phyloP scores from a whole-genome alignment of 2,797 vertebrate genomes.

The Urophycis tenuis region DNA sequence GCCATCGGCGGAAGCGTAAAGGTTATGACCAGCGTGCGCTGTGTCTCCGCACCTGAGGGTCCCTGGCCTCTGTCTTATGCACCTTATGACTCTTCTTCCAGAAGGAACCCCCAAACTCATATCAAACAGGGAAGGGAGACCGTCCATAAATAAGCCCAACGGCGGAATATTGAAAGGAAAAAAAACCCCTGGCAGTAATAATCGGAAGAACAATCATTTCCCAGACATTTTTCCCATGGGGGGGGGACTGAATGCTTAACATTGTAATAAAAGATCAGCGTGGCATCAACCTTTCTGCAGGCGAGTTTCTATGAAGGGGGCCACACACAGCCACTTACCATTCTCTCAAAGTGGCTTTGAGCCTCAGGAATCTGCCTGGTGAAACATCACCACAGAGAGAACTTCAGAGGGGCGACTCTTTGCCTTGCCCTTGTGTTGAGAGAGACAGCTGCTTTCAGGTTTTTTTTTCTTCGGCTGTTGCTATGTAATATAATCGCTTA shows the following conservation, averaged over 20 bases:
- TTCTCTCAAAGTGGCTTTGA: constrained; percentile 12
- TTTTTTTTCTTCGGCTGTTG: neutral
- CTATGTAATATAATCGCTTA: neutral
- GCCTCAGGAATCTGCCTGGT: constrained; percentile 12
- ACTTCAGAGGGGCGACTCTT: neutral
- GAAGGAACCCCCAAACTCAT: constrained; percentile 40
- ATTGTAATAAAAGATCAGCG: constrained; percentile 22
- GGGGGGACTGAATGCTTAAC: constrained; percentile 16
- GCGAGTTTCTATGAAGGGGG: neutral
- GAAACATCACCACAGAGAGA: constrained; percentile 11
- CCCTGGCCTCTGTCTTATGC: constrained; percentile 35
- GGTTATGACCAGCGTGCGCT: constrained; percentile 46
- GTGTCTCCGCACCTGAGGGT: constrained; percentile 16
- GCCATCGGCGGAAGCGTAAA: constrained; percentile 53
- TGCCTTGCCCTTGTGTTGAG: constrained; percentile 39
- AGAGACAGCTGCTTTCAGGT: neutral
- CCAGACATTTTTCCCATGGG: constrained; percentile 20
- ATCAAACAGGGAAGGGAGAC: constrained; percentile 32
- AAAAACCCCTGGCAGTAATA: constrained; percentile 17
- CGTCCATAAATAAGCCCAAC: constrained; percentile 24
- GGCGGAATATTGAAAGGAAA: constrained; percentile 28
- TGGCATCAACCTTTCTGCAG: constrained; percentile 23
- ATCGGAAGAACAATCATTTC: constrained; percentile 18
- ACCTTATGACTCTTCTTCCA: constrained; percentile 17
- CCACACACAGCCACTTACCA: neutral